Percentiles rank a stretch among this genome's conserved stretches.
Conservation (phyloP, 1,140 invertebrate genomes). For the Pristionchus pacificus region DNA sequence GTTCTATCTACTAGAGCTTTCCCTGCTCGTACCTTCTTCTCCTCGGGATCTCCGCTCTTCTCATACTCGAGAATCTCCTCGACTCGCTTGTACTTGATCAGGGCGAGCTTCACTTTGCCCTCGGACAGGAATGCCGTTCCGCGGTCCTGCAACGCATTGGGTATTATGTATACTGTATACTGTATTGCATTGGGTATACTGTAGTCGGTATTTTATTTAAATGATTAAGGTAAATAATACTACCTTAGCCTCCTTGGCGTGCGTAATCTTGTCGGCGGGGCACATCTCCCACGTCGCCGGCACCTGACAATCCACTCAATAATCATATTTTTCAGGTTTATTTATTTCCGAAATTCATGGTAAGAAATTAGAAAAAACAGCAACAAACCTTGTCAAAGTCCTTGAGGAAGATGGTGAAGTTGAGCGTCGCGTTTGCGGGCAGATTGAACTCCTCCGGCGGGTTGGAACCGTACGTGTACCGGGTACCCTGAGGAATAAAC, state of each 20-base stretch:
- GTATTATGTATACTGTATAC: too few species aligned
- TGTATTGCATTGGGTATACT: too few species aligned
- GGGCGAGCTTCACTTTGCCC: constrained; percentile 73
- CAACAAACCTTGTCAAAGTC: constrained; percentile 74
- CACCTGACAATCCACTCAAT: constrained; percentile 60
- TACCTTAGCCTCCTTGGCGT: constrained; percentile 73
- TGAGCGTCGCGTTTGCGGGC: constrained; percentile 14
- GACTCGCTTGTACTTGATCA: constrained; percentile 81
- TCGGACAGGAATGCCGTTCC: constrained; percentile 84
- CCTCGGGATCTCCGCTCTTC: constrained; percentile 52
- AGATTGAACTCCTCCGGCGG: constrained; percentile 23
- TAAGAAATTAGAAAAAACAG: too few species aligned
- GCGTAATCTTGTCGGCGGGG: constrained; percentile 72
- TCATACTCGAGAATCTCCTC: constrained; percentile 63
- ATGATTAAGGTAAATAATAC: not conserved
- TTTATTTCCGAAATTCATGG: constrained; percentile 19
- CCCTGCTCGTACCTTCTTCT: constrained; percentile 18
- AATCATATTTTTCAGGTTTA: constrained; percentile 20
- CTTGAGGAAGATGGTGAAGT: constrained; percentile 56
- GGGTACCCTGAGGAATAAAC: constrained; percentile 17
- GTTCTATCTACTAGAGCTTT: constrained; percentile 19
- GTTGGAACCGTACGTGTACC: constrained; percentile 26
- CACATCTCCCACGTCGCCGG: constrained; percentile 79
- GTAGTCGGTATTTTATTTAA: too few species aligned
- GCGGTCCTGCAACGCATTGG: constrained; percentile 64